Evolutionary conservation across 1,140 invertebrate species (phyloP).

Genomic region (Wiebesia pumilae): DNA sequence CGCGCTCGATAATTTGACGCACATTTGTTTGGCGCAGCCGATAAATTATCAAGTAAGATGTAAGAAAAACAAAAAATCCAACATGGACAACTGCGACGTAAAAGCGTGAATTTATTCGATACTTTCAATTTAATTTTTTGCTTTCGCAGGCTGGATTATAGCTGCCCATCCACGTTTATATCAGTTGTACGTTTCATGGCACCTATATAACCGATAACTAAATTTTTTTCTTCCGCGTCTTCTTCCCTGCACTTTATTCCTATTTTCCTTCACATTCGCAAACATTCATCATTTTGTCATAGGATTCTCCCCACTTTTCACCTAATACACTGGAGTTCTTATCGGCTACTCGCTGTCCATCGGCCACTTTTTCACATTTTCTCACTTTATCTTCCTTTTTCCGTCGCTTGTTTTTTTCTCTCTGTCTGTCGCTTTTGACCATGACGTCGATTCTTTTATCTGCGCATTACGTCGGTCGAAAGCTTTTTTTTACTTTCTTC

Average conservation of each 20-base stretch:
- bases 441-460: conserved; percentile 39
- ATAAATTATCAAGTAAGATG: too few relatives aligned
- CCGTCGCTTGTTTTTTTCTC: background rate
- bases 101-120: too few relatives aligned
- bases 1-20: too few relatives aligned
- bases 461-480: background rate
- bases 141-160: background rate
- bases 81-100: too few relatives aligned
- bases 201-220: conserved; percentile 12
- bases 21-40: too few relatives aligned
- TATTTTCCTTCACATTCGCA: background rate
- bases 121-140: background rate
- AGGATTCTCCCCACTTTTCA: background rate
- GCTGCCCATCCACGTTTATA: background rate
- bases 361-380: conserved; percentile 44
- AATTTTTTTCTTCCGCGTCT: background rate
- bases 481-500: conserved; percentile 6
- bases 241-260: background rate
- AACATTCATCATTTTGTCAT: conserved; percentile 46
- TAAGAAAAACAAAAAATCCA: too few relatives aligned
- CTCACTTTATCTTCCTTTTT: conserved; percentile 40
- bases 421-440: conserved; percentile 17
- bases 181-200: conserved; percentile 26
- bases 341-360: conserved; percentile 42
- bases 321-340: conserved; percentile 39